These are phyloP conservation scores for Myotis yumanensis DNA, from an alignment of 2,113 vertebrate genomes.

Conservation along the genomic window DNA sequence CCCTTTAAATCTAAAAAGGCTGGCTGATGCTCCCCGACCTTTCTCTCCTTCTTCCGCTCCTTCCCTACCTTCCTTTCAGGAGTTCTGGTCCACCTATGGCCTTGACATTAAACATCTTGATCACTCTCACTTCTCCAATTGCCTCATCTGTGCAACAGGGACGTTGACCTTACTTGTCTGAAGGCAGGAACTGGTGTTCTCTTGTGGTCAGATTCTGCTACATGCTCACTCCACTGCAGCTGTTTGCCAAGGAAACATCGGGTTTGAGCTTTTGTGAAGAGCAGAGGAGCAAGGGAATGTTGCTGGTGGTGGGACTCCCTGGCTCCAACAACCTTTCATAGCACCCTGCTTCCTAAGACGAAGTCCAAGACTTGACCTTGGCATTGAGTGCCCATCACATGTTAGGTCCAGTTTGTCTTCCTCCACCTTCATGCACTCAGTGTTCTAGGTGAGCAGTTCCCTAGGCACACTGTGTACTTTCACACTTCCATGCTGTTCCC, in stretches of 20 bases:
- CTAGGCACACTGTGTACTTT: not conserved
- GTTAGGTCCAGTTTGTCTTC: not conserved
- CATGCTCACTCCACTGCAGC: not conserved
- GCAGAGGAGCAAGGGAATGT: not conserved
- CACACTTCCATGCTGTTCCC: rapidly evolving
- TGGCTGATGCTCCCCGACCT: not conserved
- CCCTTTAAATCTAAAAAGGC: not conserved
- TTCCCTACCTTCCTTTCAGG: not conserved
- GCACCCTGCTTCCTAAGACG: not conserved
- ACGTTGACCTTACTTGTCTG: not conserved
- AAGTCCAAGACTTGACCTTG: not conserved
- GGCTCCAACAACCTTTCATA: not conserved
- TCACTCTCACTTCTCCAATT: not conserved
- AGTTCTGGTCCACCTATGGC: not conserved
- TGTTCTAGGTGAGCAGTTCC: not conserved
- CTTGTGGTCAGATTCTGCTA: not conserved
- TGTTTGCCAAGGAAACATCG: not conserved
- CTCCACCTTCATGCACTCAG: rapidly evolving
- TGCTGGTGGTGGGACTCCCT: not conserved
- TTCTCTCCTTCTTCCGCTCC: not conserved
- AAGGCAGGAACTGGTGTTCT: not conserved
- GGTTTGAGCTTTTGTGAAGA: not conserved
- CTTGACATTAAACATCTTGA: not conserved
- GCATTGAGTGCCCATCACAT: rapidly evolving
- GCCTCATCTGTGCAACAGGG: not conserved